phyloP scores from a whole-genome alignment of 2,113 vertebrate genomes.

The Microtus montanus region DNA sequence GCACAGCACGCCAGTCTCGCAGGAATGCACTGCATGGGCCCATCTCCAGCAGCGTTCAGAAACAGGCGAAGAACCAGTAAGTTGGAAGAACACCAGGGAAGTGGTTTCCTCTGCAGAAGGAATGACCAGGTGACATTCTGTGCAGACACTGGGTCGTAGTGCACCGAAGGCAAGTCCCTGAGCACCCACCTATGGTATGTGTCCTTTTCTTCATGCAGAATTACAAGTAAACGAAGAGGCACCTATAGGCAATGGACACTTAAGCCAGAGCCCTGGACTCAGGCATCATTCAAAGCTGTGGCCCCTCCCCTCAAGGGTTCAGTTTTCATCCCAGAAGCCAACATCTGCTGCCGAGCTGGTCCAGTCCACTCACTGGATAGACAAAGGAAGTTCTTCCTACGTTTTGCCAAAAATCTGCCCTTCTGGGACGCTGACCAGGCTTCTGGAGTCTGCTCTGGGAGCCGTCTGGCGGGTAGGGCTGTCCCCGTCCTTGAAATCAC shows the following conservation, averaged over 20 bases:
- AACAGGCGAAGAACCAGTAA: neutral
- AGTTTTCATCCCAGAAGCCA: neutral
- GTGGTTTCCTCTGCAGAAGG: neutral
- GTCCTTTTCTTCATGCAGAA: neutral
- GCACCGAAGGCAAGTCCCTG: fast-evolving
- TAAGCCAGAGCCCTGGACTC: neutral
- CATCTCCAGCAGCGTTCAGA: neutral
- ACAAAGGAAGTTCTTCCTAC: neutral
- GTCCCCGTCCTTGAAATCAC: neutral
- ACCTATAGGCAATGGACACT: fast-evolving
- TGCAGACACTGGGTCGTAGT: fast-evolving
- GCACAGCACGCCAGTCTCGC: fast-evolving
- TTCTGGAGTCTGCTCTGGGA: neutral
- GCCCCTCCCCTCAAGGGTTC: neutral
- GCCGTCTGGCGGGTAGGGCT: fast-evolving
- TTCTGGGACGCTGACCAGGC: neutral
- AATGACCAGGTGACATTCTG: neutral
- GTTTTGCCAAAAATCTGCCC: neutral
- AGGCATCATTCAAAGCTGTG: neutral
- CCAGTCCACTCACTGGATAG: neutral
- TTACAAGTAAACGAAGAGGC: neutral
- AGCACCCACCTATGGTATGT: neutral
- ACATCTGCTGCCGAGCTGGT: too few species aligned
- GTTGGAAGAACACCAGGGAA: fast-evolving
- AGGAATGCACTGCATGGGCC: fast-evolving